A percentile compares a stretch with the other conserved stretches of the same genome.
These are phyloP conservation scores for Dolichotis patagonum DNA, from an alignment of 2,113 vertebrate species.

Conservation along the genomic window DNA sequence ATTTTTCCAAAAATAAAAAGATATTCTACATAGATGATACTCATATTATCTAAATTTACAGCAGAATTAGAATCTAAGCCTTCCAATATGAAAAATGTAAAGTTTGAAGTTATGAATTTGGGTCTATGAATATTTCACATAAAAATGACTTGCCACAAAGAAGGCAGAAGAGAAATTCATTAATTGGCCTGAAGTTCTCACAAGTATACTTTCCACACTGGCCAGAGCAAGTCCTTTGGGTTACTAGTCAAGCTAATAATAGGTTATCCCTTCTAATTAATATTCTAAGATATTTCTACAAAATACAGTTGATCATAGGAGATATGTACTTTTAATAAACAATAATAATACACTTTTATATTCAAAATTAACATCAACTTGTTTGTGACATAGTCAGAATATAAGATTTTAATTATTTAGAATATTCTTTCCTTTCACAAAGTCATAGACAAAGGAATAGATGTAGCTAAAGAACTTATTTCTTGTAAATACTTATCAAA, in stretches of 20 bases:
- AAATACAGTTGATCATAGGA: neutral
- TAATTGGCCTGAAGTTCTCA: neutral
- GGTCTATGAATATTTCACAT: neutral
- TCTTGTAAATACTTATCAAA: neutral
- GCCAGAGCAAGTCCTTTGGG: neutral
- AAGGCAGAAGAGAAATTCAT: neutral
- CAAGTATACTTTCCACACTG: neutral
- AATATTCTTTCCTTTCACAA: neutral
- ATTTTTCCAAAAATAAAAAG: neutral
- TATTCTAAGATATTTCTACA: neutral
- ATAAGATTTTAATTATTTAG: conserved; percentile 17
- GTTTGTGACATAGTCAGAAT: neutral
- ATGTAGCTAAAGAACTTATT: neutral
- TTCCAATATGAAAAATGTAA: conserved; percentile 7
- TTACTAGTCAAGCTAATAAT: neutral
- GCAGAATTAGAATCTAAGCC: neutral
- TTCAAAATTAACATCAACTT: neutral
- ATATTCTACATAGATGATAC: neutral
- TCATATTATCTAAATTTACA: conserved; percentile 28
- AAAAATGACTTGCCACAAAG: neutral
- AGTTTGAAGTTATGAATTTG: conserved; percentile 6
- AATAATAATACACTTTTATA: neutral
- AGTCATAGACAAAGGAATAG: neutral
- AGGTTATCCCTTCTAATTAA: neutral
- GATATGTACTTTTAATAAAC: neutral